A percentile compares a stretch with the other conserved stretches of the same genome.
phyloP scores from a whole-genome alignment of 2,113 vertebrate genomes.

The Pachyramphus minor region DNA sequence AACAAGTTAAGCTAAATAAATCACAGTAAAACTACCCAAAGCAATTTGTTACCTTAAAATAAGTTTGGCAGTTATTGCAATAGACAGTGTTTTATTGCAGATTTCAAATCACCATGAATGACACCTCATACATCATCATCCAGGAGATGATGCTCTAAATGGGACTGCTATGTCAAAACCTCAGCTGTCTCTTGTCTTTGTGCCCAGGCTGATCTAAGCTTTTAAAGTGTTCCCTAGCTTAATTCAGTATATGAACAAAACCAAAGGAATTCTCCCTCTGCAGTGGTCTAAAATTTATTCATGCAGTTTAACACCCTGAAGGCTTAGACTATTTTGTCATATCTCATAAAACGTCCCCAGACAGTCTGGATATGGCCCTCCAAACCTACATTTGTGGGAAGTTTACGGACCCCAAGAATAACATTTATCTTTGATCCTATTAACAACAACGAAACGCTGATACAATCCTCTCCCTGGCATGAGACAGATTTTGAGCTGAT shows the following conservation, averaged over 20 bases:
- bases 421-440: constrained; percentile 10
- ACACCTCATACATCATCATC: constrained; percentile 40
- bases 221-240: not conserved
- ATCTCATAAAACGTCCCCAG: constrained; percentile 26
- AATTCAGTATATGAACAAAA: constrained; percentile 23
- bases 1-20: constrained; percentile 44
- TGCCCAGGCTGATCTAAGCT: constrained; percentile 39
- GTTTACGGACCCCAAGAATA: not conserved
- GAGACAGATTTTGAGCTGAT: constrained; percentile 48
- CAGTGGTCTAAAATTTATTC: not conserved
- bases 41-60: constrained; percentile 59
- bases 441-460: constrained; percentile 49
- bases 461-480: constrained; percentile 22
- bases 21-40: constrained; percentile 22
- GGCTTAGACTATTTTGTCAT: constrained; percentile 34
- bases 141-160: constrained; percentile 38
- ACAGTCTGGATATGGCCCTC: not conserved
- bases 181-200: constrained; percentile 24
- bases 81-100: constrained; percentile 51
- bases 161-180: constrained; percentile 32
- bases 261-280: constrained; percentile 27
- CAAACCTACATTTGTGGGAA: not conserved
- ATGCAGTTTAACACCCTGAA: not conserved
- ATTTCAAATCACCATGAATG: constrained; percentile 56
- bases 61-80: constrained; percentile 53